Base-by-base conservation (phyloP, 2,113 vertebrate genomes). In the Urocynchramus pylzowi region DNA sequence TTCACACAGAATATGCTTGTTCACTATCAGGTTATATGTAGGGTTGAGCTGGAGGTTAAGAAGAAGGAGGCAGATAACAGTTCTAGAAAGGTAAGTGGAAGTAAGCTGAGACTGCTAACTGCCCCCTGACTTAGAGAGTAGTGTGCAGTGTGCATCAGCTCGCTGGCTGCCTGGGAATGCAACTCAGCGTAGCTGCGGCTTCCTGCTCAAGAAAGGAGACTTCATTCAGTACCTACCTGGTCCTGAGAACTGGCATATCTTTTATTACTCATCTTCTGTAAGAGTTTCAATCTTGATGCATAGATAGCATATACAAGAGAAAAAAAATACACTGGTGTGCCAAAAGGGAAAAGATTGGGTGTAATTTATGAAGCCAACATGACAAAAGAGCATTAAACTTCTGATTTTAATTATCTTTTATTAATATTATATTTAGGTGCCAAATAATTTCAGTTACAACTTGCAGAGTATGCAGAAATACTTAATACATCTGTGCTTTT, bases 111-210 rank as follows among this genome's bases (percentile, higher is more conserved):
- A 7, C 2, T 45, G 30, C 30, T 12, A 9, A 7, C 12, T 68
- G 65, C 15, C 22, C 4, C 7, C 50, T 13, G 24, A 26, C 6
- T 65, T 10, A 1, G 2, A 26, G 52, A 1, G 3, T 7, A 19
- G 27, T 14, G 3, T 1, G 17, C 5, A 26, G 16, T 23, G 8
- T 10, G 11, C 28, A 23, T 14, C 18, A 5, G 10, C 9, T 7
- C 0, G 5, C 24, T 31, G n/a, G 5, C 12, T 17, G 33, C 59
- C 50, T 78, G 31, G 14, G 42, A 77, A 35, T 27, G n/a, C 8
- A 57, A 19, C 18, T 31, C 7, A 7, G n/a, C 0, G 0, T 21
- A 76, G 44, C 37, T 27, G 7, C 1, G 0, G 33, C 42, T 54
- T 86, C 35, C 69, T 71, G 6, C 44, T 64, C 6, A 8, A 33